Evolutionary conservation across 2,113 vertebrate species (phyloP).

Genomic region (Rhynchopsitta pachyrhyncha): DNA sequence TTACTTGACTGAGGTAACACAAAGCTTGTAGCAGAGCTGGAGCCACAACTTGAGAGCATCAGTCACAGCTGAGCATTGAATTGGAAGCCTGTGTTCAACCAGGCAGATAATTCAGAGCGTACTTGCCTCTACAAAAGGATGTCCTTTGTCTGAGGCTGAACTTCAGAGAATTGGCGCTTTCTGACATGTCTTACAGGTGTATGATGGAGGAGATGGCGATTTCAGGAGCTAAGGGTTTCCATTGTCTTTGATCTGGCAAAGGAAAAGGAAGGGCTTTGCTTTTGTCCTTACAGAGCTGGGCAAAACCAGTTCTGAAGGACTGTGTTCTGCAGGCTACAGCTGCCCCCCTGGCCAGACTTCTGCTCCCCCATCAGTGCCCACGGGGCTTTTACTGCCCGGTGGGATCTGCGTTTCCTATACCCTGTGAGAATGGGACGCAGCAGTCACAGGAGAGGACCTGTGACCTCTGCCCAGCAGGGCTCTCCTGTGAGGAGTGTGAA

Average conservation of each 20-base stretch:
- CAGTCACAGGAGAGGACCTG: slow-evolving; percentile 51
- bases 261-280: not conserved
- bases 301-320: not conserved
- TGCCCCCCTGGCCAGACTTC: slow-evolving; percentile 56
- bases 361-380: not conserved
- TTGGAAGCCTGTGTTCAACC: not conserved
- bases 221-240: not conserved
- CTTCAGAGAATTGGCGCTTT: not conserved
- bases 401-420: slow-evolving; percentile 64
- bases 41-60: not conserved
- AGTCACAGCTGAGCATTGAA: not conserved
- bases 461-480: slow-evolving; percentile 55
- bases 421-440: slow-evolving; percentile 79
- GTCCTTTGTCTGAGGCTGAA: not conserved
- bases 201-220: not conserved
- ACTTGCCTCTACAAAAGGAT: not conserved
- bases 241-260: not conserved
- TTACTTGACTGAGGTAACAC: accelerated
- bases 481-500: slow-evolving; percentile 50
- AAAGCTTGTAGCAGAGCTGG: not conserved
- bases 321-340: slow-evolving; percentile 9
- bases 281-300: not conserved
- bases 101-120: not conserved
- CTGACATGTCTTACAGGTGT: too few relatives aligned
- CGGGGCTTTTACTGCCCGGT: not conserved